Conservation (phyloP, 2,113 vertebrate genomes). For the Gorsachius goisagi region DNA sequence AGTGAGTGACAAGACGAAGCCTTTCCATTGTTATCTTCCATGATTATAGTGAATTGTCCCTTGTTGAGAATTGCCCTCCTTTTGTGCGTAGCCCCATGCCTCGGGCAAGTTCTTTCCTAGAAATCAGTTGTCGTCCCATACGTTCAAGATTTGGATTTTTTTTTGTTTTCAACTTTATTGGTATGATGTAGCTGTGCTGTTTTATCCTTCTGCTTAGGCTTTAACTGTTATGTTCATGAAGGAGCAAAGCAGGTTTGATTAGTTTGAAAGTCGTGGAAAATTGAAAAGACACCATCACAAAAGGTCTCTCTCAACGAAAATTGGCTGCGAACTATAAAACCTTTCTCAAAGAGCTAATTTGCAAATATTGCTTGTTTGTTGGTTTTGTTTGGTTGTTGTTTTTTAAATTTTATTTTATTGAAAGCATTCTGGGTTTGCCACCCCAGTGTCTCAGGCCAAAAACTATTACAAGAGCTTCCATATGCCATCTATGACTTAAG, state of each 20-base stretch:
- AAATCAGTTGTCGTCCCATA: accelerated
- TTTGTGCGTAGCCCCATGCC: not conserved
- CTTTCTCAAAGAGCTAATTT: not conserved
- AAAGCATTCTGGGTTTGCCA: not conserved
- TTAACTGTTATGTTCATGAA: not conserved
- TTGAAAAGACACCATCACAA: not conserved
- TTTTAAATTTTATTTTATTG: not conserved
- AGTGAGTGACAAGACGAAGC: not conserved
- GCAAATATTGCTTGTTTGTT: not conserved
- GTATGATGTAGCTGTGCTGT: not conserved
- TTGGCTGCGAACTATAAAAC: not conserved
- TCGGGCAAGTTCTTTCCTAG: not conserved
- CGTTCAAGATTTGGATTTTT: not conserved
- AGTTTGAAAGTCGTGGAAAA: not conserved
- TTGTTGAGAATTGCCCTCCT: not conserved
- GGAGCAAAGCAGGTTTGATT: not conserved
- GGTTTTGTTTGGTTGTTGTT: accelerated
- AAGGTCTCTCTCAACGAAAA: not conserved
- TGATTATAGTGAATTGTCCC: not conserved
- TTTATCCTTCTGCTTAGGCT: not conserved
- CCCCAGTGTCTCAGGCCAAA: not conserved
- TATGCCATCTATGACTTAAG: not conserved
- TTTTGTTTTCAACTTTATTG: not conserved
- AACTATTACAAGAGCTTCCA: not conserved
- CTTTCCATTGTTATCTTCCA: not conserved